Percentiles rank a stretch among this genome's conserved stretches.
Evolutionary conservation across 1,140 invertebrate species (phyloP).

Genomic region (Danaus melanippus): DNA sequence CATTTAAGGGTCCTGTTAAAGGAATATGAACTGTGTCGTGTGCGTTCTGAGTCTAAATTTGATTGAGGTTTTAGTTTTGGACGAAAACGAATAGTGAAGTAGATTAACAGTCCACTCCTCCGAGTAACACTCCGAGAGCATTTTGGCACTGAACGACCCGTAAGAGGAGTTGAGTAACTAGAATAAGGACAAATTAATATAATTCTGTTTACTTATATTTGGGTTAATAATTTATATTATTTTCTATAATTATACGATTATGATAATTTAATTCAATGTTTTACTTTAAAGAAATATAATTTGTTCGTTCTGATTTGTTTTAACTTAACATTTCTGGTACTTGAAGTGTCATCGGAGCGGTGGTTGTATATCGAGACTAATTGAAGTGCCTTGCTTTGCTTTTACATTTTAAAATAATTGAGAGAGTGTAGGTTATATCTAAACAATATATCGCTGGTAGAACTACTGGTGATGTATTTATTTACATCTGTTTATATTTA

Average conservation of each 20-base stretch:
- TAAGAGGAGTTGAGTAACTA: not conserved
- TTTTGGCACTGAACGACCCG: conserved; percentile 5
- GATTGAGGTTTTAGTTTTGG: not conserved
- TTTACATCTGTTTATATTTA: no score
- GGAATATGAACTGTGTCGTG: not conserved
- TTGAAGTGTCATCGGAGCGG: no score
- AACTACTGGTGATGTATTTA: no score
- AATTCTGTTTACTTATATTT: no score
- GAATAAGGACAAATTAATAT: no score
- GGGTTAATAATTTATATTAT: no score
- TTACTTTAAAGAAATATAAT: not conserved
- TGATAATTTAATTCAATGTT: not conserved
- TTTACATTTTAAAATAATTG: no score
- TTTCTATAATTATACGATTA: not conserved
- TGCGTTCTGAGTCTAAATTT: not conserved
- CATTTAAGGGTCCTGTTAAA: no score
- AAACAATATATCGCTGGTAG: no score
- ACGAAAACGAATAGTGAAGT: conserved; percentile 12
- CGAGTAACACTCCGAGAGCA: conserved; percentile 5
- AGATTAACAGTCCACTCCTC: conserved; percentile 19
- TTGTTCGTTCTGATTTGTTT: not conserved
- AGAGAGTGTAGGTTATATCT: no score
- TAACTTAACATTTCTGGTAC: conserved; percentile 1
- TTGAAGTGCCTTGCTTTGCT: no score
- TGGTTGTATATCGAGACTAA: no score